Conservation (phyloP, 2,888 invertebrate genomes). For the Eulithis prunata region DNA sequence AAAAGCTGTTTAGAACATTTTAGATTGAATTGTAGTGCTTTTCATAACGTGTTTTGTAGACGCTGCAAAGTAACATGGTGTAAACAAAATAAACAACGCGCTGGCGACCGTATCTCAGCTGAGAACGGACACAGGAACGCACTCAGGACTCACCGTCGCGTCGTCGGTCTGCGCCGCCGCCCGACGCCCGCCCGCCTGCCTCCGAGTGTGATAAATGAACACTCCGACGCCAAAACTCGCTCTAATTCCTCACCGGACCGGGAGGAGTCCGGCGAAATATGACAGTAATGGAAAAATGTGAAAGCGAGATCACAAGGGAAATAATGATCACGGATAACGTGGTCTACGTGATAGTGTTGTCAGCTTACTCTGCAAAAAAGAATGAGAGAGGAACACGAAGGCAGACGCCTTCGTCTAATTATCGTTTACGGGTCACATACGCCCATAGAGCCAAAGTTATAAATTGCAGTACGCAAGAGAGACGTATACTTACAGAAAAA, state of each 20-base stretch:
- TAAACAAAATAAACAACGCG: constrained; percentile 69
- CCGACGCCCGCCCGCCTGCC: constrained; percentile 36
- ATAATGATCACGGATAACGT: constrained; percentile 42
- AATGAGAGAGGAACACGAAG: no score
- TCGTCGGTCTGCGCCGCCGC: constrained; percentile 32
- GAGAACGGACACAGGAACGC: constrained; percentile 70
- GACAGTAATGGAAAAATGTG: constrained; percentile 71
- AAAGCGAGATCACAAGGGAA: constrained; percentile 59
- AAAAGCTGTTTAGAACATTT: constrained; percentile 3
- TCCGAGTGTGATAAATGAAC: constrained; percentile 77
- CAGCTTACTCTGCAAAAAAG: no score
- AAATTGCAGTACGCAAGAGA: no score
- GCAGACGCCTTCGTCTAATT: no score
- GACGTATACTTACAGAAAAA: no score
- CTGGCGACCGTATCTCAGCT: constrained; percentile 47
- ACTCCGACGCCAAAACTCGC: constrained; percentile 51
- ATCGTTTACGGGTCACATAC: no score
- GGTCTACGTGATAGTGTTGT: neutral
- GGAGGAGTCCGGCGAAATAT: constrained; percentile 61
- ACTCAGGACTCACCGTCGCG: constrained; percentile 66
- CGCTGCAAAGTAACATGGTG: constrained; percentile 56
- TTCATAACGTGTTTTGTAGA: constrained; percentile 46
- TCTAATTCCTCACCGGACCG: constrained; percentile 63
- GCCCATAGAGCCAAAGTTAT: no score
- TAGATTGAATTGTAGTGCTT: constrained; percentile 29